Evolutionary conservation across 2,888 invertebrate species (phyloP), one percentile per base, ranked within the genome.

Genomic region (Seira musarum): DNA sequence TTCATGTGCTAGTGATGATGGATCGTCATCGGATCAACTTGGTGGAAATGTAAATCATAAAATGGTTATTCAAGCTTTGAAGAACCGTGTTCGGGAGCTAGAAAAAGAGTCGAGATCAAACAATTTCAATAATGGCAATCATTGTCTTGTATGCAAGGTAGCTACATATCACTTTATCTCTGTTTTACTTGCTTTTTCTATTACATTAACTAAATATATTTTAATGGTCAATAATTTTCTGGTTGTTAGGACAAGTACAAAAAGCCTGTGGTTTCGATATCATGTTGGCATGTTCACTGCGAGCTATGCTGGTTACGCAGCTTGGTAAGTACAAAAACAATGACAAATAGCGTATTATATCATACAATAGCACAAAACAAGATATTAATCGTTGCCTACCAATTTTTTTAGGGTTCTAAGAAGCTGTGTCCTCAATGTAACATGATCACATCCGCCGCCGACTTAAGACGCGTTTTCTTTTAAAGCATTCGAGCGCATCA

Each of bases 241-340:
- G 77, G 83, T 89, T 87, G 90, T 6, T 88, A 93, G 92, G 96
- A 95, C 71, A 91, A 93, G 35, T 96, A 96, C 89, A 91, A 92
- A 74, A 95, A 94, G 57, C 96, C 97, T 0, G 94, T 96, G 5
- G 96, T 96, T 71, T 97, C 97, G 0, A 94, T 97, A 81, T 96
- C 96, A 88, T 98, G 98, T 89, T 98, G 97, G 97, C 98, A 98
- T 89, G 97, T 97, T 0, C 95, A 97, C 89, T 98, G 98, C 88
- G 96, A 97, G 90, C 91, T 92, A 84, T 94, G 94, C 88, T 94
- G 94, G 94, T 89, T 93, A 25, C 92, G 92, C 88, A 93, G 93
- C 63, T 88, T 93, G 90, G 92, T 92, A 88, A 89, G 90, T 89
- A 25, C n/a, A 22, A 8, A 30, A 30, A 30, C 30, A n/a, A n/a